Base-by-base conservation (phyloP, 2,888 invertebrate genomes). In the Netelia fuscicornis region DNA sequence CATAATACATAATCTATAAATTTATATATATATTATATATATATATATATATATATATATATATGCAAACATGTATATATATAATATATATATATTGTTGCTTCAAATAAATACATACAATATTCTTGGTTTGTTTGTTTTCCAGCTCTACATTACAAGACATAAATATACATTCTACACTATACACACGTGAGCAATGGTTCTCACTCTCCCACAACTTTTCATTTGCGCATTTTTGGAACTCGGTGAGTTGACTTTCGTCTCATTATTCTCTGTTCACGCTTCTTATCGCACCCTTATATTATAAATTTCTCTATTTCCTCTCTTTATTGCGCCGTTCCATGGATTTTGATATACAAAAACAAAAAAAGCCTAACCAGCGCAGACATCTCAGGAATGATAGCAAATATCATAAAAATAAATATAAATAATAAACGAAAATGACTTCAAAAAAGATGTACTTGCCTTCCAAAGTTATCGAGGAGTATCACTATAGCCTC, bases 341-440 rank as follows among this genome's bases (percentile, higher is more conserved):
- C 48, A 13, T 48, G 2, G 48, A 48, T 48, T 48, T 48, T 13
- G 0, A 13, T 48, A 11, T 11, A 74, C n/a, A 74, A 62, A 13
- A 52, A 68, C 44, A 72, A 78, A 71, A 65, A 68, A 75, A 42
- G 30, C 52, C 48, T 23, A 56, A 11, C 87, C 86, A 88, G 87
- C 85, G 85, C 88, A 90, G 91, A 91, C 91, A 91, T 89, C 90
- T 86, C 86, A 92, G 93, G 93, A 93, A 93, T 93, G 93, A 90
- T 91, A 83, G 44, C n/a, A 83, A 83, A 81, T 74, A 23, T 68
- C 30, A 44, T 67, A 71, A 74, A 83, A 83, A 81, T 72, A 72
- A 84, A 77, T 72, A 80, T 30, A 62, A 83, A 77, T 60, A 37
- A 83, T 78, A 76, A 25, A 67, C 58, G 8, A 77, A 37, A 17